phyloP scores from a whole-genome alignment of 2,797 vertebrate species.

The Fistularia commersonii region DNA sequence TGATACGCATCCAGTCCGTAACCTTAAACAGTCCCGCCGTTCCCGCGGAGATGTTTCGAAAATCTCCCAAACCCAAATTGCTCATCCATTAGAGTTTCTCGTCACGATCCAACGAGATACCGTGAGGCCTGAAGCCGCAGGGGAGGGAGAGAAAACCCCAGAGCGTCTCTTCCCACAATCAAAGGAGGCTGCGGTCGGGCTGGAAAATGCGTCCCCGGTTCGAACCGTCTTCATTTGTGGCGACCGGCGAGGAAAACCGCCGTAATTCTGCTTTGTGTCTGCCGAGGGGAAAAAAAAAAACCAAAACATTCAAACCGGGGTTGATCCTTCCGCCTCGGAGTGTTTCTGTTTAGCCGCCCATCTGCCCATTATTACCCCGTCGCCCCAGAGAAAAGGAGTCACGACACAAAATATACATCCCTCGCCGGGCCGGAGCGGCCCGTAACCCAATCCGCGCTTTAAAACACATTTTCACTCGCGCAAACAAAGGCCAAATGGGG shows the following conservation, averaged over 20 bases:
- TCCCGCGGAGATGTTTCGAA: slow-evolving; percentile 28
- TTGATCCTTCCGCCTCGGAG: slow-evolving; percentile 23
- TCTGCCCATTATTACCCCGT: slow-evolving; percentile 45
- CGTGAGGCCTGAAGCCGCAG: slow-evolving; percentile 48
- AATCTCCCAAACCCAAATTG: slow-evolving; percentile 41
- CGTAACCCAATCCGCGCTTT: slow-evolving; percentile 43
- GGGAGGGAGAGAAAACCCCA: slow-evolving; percentile 47
- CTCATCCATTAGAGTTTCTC: slow-evolving; percentile 55
- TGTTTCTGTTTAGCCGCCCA: slow-evolving; percentile 56
- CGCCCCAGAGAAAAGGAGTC: slow-evolving; percentile 23
- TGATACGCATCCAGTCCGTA: not conserved
- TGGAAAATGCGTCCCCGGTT: slow-evolving; percentile 55
- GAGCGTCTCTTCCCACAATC: slow-evolving; percentile 36
- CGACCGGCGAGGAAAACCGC: slow-evolving; percentile 38
- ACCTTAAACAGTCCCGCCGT: slow-evolving; percentile 9
- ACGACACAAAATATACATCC: slow-evolving; percentile 31
- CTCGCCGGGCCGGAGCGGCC: slow-evolving; percentile 43
- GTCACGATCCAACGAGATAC: slow-evolving; percentile 40
- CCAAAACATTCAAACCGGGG: not conserved
- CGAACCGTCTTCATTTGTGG: slow-evolving; percentile 56
- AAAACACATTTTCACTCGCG: slow-evolving; percentile 47
- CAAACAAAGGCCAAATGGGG: slow-evolving; percentile 49
- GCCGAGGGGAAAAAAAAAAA: slow-evolving; percentile 42
- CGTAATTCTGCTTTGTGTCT: slow-evolving; percentile 45
- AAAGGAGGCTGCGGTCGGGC: slow-evolving; percentile 48